phyloP scores from a whole-genome alignment of 2,797 vertebrate genomes.

The Falco columbarius region DNA sequence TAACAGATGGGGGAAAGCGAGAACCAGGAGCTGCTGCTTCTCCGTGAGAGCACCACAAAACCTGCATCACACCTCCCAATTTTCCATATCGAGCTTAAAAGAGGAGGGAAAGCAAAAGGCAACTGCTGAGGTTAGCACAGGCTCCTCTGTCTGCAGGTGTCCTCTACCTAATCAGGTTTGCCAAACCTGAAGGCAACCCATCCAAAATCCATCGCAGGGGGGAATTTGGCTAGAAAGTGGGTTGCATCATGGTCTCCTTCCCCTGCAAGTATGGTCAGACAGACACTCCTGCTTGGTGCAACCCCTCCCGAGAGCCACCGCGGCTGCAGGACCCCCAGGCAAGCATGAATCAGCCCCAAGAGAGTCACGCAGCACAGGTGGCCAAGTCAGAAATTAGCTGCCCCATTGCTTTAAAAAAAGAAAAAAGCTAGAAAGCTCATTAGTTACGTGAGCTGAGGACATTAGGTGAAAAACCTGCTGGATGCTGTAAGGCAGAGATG shows the following conservation, averaged over 20 bases:
- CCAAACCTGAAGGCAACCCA: not conserved
- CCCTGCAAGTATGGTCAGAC: not conserved
- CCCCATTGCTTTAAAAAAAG: not conserved
- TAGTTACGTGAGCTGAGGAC: not conserved
- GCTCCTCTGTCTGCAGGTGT: not conserved
- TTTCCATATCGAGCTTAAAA: not conserved
- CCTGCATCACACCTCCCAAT: not conserved
- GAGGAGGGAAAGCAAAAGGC: not conserved
- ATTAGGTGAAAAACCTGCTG: not conserved
- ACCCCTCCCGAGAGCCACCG: not conserved
- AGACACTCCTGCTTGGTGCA: not conserved
- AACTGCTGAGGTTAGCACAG: not conserved
- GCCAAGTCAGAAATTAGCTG: not conserved
- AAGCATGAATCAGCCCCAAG: accelerated
- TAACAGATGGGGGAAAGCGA: not conserved
- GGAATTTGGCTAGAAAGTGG: not conserved
- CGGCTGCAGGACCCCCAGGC: not conserved
- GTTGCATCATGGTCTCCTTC: accelerated
- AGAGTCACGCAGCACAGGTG: accelerated
- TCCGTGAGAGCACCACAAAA: accelerated
- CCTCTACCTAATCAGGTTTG: not conserved
- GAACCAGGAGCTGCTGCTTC: not conserved
- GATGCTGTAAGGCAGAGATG: not conserved
- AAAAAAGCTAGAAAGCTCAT: not conserved
- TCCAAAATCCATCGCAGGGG: not conserved